Conservation (phyloP, 2,797 vertebrate species). For the Chanos chanos region DNA sequence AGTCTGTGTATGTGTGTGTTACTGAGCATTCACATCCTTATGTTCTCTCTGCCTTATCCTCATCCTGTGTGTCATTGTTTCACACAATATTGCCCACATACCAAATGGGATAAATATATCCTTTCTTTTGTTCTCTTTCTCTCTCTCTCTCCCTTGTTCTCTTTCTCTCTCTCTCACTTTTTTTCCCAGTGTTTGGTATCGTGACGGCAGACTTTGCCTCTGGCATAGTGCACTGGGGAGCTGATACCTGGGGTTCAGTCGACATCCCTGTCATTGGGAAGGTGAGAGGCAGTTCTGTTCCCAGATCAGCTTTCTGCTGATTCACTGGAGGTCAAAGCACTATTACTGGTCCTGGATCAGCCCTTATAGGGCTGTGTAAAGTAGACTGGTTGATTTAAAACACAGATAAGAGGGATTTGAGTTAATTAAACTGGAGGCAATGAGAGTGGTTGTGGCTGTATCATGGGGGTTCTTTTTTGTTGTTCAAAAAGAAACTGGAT, state of each 20-base stretch:
- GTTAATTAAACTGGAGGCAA: too few species aligned
- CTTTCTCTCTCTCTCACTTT: not conserved
- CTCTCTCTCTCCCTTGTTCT: not conserved
- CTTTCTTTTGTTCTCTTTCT: not conserved
- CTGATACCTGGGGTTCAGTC: conserved; percentile 82
- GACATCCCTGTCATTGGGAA: conserved; percentile 82
- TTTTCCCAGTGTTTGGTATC: conserved; percentile 73
- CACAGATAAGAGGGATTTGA: too few species aligned
- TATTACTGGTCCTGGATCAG: not conserved
- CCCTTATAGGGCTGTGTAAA: too few species aligned
- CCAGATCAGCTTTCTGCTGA: not conserved
- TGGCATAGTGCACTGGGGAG: conserved; percentile 76
- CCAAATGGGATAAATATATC: too few species aligned
- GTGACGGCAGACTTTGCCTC: conserved; percentile 82
- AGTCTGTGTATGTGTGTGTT: not conserved
- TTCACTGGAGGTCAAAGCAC: not conserved
- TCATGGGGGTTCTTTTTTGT: too few species aligned
- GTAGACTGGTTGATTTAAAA: too few species aligned
- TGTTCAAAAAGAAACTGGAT: not conserved
- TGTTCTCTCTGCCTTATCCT: not conserved
- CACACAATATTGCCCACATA: too few species aligned
- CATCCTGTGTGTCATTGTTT: too few species aligned
- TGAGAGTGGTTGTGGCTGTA: too few species aligned
- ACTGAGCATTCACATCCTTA: not conserved
- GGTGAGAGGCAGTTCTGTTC: conserved; percentile 54